Base-by-base conservation (phyloP, 2,888 invertebrate species). In the Campoletis raptor region DNA sequence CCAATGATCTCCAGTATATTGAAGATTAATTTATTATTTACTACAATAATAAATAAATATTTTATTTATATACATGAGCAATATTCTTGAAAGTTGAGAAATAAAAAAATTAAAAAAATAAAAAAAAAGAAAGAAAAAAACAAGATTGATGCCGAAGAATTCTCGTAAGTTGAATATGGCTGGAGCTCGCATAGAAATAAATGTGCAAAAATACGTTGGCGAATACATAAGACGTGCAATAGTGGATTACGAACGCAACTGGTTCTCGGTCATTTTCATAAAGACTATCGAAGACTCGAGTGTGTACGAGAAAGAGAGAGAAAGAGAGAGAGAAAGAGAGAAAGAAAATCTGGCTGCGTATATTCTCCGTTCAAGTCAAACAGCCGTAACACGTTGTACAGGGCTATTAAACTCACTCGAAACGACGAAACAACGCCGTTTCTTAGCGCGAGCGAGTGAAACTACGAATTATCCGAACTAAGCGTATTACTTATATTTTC, bases 401-500 rank as follows among this genome's bases (percentile, higher is more conserved):
- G 73, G 67, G 52, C 70, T 78, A 82, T 82, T 79, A 79, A 61
- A 69, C 48, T 69, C 70, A 36, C 52, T 78, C 42, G 83, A 24
- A 81, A 81, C 54, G 81, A 83, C 86, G 83, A 74, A 74, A 69
- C 69, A 73, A 64, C 67, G 78, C 37, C 15, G 83, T 66, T 61
- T 73, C 37, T 30, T 18, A 64, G 79, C 64, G 64, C 72, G 77
- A 67, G 61, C 74, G 69, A 52, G 67, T 70, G 70, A 81, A 86
- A 81, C 83, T 84, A 83, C 87, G 81, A 85, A 88, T 87, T 85
- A 87, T 77, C 83, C 79, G 45, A 21, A 69, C 84, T 83, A 86
- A 86, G 85, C 83, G 85, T 87, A 86, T 85, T 78, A 73, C 87
- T 88, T 61, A 88, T 86, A 85, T 87, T 83, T 88, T 85, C 87